Percentiles rank a stretch among this genome's conserved stretches.
Conservation (phyloP, 2,888 invertebrate genomes). For the Plusia festucae region DNA sequence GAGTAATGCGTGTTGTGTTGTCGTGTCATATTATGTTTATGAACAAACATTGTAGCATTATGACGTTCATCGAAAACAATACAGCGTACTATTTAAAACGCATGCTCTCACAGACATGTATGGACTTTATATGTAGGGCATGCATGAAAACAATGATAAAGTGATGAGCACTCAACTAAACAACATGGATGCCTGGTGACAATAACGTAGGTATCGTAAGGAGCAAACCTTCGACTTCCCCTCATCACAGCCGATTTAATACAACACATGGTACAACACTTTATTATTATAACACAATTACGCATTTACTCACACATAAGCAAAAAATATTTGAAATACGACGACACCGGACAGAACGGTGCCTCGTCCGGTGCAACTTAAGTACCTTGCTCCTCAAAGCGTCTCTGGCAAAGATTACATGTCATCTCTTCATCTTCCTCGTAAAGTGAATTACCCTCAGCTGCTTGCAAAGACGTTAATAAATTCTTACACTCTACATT, state of each 20-base stretch:
- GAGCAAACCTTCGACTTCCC: slow-evolving; percentile 68
- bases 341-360: slow-evolving; percentile 81
- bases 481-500: slow-evolving; percentile 84
- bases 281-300: slow-evolving; percentile 82
- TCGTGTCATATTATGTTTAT: slow-evolving; percentile 79
- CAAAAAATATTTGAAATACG: slow-evolving; percentile 82
- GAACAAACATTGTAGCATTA: slow-evolving; percentile 70
- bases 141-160: slow-evolving; percentile 72
- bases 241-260: slow-evolving; percentile 63
- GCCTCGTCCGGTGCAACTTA: slow-evolving; percentile 79
- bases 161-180: slow-evolving; percentile 67
- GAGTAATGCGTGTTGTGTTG: slow-evolving; percentile 89
- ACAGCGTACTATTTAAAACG: slow-evolving; percentile 70
- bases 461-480: slow-evolving; percentile 91
- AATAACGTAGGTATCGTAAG: slow-evolving; percentile 57
- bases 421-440: slow-evolving; percentile 91
- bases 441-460: slow-evolving; percentile 90
- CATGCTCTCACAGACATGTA: slow-evolving; percentile 66
- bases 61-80: slow-evolving; percentile 68
- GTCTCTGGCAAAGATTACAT: slow-evolving; percentile 94
- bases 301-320: slow-evolving; percentile 90
- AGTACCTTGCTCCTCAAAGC: slow-evolving; percentile 94
- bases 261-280: slow-evolving; percentile 66
- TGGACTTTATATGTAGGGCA: slow-evolving; percentile 68
- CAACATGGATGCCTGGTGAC: slow-evolving; percentile 67